phyloP scores from a whole-genome alignment of 2,888 invertebrate species.

The Drosophila meridiana region DNA sequence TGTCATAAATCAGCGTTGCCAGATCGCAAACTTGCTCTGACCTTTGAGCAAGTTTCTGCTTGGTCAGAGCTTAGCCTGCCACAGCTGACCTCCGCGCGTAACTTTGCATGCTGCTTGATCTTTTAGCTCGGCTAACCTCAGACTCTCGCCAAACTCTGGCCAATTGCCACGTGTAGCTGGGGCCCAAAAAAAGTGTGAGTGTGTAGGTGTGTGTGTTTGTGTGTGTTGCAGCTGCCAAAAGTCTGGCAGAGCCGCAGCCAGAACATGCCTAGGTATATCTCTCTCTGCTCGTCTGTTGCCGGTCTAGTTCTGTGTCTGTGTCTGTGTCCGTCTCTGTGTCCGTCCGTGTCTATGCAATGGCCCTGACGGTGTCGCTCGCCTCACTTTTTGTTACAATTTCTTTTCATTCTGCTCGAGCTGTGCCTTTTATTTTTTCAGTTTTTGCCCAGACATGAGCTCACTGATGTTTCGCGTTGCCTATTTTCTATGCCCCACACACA shows the following conservation, averaged over 20 bases:
- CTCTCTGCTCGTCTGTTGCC: conserved; percentile 65
- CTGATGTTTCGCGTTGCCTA: conserved; percentile 70
- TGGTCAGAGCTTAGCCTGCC: conserved; percentile 21
- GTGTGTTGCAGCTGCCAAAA: conserved; percentile 46
- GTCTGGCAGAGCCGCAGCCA: conserved; percentile 37
- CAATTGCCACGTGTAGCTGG: conserved; percentile 73
- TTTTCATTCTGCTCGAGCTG: conserved; percentile 52
- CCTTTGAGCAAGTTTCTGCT: conserved; percentile 23
- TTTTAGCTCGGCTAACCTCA: conserved; percentile 40
- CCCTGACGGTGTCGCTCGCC: conserved; percentile 60
- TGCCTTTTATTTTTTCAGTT: conserved; percentile 35
- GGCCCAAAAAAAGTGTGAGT: conserved; percentile 28
- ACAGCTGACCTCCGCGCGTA: conserved; percentile 30
- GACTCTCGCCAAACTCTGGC: conserved; percentile 25
- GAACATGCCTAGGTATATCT: conserved; percentile 29
- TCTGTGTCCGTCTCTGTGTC: background rate
- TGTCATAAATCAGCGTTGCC: conserved; percentile 11
- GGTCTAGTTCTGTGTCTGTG: conserved; percentile 56
- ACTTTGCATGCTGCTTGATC: conserved; percentile 48
- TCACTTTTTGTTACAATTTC: conserved; percentile 74
- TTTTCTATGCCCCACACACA: conserved; percentile 57
- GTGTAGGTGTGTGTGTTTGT: conserved; percentile 9
- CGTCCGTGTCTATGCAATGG: conserved; percentile 24
- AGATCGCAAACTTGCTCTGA: conserved; percentile 25
- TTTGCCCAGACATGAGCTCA: conserved; percentile 69